A percentile compares a stretch with the other conserved stretches of the same genome.
Conservation (phyloP, 2,888 invertebrate genomes). For the Andrena dorsata region DNA sequence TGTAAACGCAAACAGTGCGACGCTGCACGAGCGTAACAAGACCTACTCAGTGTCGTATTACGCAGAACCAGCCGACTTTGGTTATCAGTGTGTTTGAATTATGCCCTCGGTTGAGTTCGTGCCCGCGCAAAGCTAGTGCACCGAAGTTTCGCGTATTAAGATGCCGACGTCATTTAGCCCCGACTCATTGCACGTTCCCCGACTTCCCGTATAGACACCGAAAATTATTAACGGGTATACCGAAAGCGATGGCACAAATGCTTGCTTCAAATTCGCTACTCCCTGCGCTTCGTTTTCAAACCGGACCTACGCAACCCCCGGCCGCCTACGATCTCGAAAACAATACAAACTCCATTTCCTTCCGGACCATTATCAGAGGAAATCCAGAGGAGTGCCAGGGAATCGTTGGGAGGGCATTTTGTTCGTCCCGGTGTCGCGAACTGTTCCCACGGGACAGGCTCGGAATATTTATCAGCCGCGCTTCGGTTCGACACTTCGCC, state of each 20-base stretch:
- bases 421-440: neutral
- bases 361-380: neutral
- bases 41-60: neutral
- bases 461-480: conserved; percentile 4
- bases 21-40: neutral
- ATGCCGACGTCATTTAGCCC: neutral
- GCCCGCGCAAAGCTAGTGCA: neutral
- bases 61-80: neutral
- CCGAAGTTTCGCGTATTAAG: neutral
- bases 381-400: too few relatives aligned
- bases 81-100: conserved; percentile 12
- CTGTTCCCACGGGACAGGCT: neutral
- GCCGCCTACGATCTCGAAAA: too few relatives aligned
- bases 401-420: neutral
- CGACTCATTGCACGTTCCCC: neutral
- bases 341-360: too few relatives aligned
- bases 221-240: neutral
- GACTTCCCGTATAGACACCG: neutral
- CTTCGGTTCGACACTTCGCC: neutral
- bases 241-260: neutral
- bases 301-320: too few relatives aligned
- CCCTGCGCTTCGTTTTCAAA: neutral
- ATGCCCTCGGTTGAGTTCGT: neutral
- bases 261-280: too few relatives aligned
- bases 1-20: neutral